Evolutionary conservation across 2,113 vertebrate genomes (phyloP).

Genomic region (Otus sunia): DNA sequence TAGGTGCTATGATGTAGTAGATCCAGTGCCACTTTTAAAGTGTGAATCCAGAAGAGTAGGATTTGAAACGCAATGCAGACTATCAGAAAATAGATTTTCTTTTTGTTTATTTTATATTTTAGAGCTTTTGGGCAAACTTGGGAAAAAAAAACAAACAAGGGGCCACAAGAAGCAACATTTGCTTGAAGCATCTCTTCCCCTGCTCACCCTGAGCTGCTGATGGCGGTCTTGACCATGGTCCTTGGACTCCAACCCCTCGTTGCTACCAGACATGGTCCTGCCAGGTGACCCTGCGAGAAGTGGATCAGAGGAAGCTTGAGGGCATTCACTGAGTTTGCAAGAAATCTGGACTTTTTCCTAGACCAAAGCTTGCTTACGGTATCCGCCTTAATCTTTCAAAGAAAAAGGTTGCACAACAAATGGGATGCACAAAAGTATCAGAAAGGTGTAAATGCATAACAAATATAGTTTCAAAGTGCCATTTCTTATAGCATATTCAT

Average conservation of each 20-base stretch:
- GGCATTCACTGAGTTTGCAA: not conserved
- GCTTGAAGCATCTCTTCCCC: not conserved
- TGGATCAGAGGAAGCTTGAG: not conserved
- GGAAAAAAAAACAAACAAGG: not conserved
- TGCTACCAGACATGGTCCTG: not conserved
- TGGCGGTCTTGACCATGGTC: not conserved
- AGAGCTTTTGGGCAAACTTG: not conserved
- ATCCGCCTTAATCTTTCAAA: not conserved
- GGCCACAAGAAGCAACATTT: not conserved
- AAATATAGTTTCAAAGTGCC: not conserved
- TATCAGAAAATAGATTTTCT: not conserved
- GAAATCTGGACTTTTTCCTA: not conserved
- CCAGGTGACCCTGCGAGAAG: not conserved
- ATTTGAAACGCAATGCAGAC: not conserved
- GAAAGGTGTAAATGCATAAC: not conserved
- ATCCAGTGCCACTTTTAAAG: not conserved
- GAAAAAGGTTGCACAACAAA: not conserved
- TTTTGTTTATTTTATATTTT: not conserved
- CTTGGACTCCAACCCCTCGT: not conserved
- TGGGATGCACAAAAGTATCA: not conserved
- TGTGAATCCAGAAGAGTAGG: not conserved
- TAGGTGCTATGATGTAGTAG: not conserved
- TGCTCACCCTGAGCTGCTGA: not conserved
- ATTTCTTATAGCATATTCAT: constrained; percentile 13
- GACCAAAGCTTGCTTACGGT: not conserved